Evolutionary conservation across 2,888 invertebrate genomes (phyloP), one percentile per base, ranked within the genome.

Genomic region (Flexamia atlantica): DNA sequence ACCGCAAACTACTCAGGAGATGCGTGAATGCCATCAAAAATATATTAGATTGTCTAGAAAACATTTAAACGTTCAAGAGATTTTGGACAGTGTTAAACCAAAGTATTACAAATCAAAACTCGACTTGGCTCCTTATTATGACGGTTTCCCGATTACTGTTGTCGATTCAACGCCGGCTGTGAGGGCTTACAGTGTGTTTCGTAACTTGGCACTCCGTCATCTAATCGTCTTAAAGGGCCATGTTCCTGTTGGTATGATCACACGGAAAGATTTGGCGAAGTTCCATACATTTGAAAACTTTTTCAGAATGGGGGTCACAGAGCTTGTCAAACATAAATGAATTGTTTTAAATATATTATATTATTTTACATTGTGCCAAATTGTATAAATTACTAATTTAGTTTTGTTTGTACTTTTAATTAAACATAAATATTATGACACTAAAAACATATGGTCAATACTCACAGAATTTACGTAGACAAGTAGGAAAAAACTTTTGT

Each of bases 191-290:
- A 12, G 64, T 12, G 64, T 64, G 64, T 64, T 64, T 17, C 64
- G 64, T 2, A 28, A 64, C 28, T 5, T 64, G 64, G 64, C 64
- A 1, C 64, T 64, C 3, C 64, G 64, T 3, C 64, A 64, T 28
- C 64, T 64, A 0, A 28, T 64, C 25, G 28, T 64, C 28, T 14
- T 14, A 1, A 25, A 5, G 53, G 10, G 20, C 10, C 93, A 20
- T 23, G 57, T 23, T 92, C 92, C 93, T 17, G 90, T 93, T 72
- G 94, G 94, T 17, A 92, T 94, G 85, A 92, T 94, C 42, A 93
- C 94, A 0, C 88, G 94, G 57, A 94, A 94, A 89, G 94, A 94
- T 88, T 89, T 94, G 72, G 93, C 93, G 0, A 87, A 89, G 36
- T 91, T 89, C 85, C 86, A 90, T 46, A 86, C 89, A 30, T 89